A percentile compares a stretch with the other conserved stretches of the same genome.
phyloP scores from a whole-genome alignment of 1,140 invertebrate species.

The Drosophila yakuba region DNA sequence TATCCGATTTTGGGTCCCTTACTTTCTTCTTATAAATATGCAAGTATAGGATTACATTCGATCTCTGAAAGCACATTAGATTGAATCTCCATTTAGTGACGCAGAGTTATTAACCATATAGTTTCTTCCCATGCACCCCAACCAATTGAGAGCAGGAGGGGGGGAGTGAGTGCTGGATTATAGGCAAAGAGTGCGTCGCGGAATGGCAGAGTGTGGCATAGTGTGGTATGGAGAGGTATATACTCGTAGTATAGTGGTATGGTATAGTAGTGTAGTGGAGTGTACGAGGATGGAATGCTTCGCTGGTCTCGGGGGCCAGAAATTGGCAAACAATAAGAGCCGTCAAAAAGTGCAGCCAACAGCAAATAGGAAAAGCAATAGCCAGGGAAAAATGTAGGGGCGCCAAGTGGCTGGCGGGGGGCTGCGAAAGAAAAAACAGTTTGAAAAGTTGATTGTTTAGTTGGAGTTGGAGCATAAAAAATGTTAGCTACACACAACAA shows the following conservation, averaged over 20 bases:
- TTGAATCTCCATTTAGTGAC: too few relatives aligned
- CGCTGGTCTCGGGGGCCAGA: conserved; percentile 71
- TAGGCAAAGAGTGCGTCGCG: conserved; percentile 55
- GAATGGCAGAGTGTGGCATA: conserved; percentile 28
- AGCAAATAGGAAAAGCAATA: conserved; percentile 67
- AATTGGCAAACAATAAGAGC: conserved; percentile 84
- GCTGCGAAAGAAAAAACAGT: conserved; percentile 61
- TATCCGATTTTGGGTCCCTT: too few relatives aligned
- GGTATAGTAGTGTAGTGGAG: conserved; percentile 2
- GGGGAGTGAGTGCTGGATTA: conserved; percentile 9
- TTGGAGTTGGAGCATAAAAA: conserved; percentile 82
- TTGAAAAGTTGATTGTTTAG: conserved; percentile 84
- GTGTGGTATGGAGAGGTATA: background rate
- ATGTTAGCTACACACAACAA: conserved; percentile 64
- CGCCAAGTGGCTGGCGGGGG: conserved; percentile 8
- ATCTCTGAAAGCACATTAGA: too few relatives aligned
- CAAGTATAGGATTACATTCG: too few relatives aligned
- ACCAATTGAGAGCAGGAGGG: conserved; percentile 60
- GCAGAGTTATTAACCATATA: too few relatives aligned
- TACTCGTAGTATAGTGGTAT: background rate
- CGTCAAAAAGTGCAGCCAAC: conserved; percentile 80
- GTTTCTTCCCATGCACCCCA: conserved; percentile 18
- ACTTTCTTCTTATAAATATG: too few relatives aligned
- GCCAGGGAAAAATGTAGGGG: conserved; percentile 20
- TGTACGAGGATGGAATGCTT: conserved; percentile 65